Evolutionary conservation across 2,888 invertebrate genomes (phyloP), one percentile per base, ranked within the genome.

Genomic region (Sarcophaga subvicina): DNA sequence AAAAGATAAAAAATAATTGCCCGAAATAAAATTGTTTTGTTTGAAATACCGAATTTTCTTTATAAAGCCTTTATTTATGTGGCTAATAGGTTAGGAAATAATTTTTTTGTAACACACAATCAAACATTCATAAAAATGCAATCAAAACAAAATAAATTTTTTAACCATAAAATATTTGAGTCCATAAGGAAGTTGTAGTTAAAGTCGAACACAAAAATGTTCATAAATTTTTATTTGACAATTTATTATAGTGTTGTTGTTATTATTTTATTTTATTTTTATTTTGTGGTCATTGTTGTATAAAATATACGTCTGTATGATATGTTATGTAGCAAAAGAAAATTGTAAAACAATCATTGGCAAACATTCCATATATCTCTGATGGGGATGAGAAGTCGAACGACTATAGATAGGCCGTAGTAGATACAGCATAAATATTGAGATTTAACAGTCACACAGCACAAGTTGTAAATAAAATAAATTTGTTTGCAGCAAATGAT

Each of bases 401-500:
- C 14, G 5, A 37, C 37, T 6, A 49, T 6, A 67, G 49, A n/a
- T 2, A 49, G 37, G 22, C 1, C 64, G 25, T 47, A 37, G 37
- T 47, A 63, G 25, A 54, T 37, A 17, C 2, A 47, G 14, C 14
- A 64, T 14, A 47, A 25, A 63, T 25, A 17, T 8, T 49, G 54
- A 71, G 54, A 70, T 37, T 47, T 17, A 45, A 80, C 49, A 62
- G 10, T 37, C 75, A 14, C 1, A 49, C 49, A 69, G 6, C 69
- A 71, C 70, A 64, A 14, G 59, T 45, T 82, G n/a, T 37, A 37
- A 37, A 37, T 37, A 37, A 77, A 77, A 82, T 47, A 25, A 76
- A 78, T 72, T 67, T 83, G 77, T 47, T 66, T 73, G 49, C 14
- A 77, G 20, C 71, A 82, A 77, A 77, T 77, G 64, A 84, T 80